Conservation (phyloP, 2,797 vertebrate species). For the Periophthalmus magnuspinnatus region DNA sequence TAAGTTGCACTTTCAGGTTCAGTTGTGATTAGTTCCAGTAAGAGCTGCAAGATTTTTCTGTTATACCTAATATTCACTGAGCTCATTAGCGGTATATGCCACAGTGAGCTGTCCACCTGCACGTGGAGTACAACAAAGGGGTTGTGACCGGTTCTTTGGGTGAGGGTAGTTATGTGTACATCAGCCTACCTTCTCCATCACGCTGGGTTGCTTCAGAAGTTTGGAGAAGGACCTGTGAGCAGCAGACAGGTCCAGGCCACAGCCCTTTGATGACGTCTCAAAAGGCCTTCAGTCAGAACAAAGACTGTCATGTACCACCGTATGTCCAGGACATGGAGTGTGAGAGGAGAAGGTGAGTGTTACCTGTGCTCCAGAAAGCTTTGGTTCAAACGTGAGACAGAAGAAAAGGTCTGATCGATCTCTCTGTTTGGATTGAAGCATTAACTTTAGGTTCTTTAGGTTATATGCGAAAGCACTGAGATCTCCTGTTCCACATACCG, state of each 20-base stretch:
- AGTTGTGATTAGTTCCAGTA: too few relatives aligned
- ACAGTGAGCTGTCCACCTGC: too few relatives aligned
- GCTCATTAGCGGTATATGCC: too few relatives aligned
- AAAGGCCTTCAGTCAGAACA: slow-evolving; percentile 46
- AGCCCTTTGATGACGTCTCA: slow-evolving; percentile 46
- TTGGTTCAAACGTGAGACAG: slow-evolving; percentile 76
- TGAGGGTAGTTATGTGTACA: not conserved
- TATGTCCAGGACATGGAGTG: not conserved
- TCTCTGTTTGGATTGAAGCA: slow-evolving; percentile 48
- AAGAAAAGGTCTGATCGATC: slow-evolving; percentile 75
- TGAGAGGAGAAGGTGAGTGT: slow-evolving; percentile 3
- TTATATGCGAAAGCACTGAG: not conserved
- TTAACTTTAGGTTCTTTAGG: not conserved
- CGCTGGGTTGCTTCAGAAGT: slow-evolving; percentile 27
- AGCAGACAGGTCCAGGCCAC: slow-evolving; percentile 60
- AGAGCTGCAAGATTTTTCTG: too few relatives aligned
- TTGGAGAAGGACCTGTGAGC: slow-evolving; percentile 44
- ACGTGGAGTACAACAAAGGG: too few relatives aligned
- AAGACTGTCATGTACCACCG: not conserved
- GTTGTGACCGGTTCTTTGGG: too few relatives aligned
- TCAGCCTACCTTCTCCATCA: slow-evolving; percentile 50
- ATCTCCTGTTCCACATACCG: slow-evolving; percentile 45
- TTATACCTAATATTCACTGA: too few relatives aligned
- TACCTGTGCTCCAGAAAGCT: slow-evolving; percentile 84
- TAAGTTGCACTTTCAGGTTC: too few relatives aligned